Evolutionary conservation across 2,888 invertebrate genomes (phyloP), one percentile per base, ranked within the genome.

Genomic region (Cordilura impudica): DNA sequence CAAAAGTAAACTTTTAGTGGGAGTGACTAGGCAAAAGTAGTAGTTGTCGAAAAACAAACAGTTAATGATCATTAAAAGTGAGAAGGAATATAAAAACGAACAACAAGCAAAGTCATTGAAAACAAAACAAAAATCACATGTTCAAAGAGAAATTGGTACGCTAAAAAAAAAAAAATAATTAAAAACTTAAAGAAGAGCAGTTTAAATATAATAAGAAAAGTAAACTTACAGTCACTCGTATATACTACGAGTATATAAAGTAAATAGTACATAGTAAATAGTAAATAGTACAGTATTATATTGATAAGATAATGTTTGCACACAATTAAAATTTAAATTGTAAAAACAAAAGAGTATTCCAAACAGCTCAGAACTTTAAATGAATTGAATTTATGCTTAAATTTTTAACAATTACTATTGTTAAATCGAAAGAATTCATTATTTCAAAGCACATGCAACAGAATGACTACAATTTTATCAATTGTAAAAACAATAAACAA

Each of bases 91-190:
- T 6, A 47, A 19, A 45, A 12, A 45, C 26, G 26, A 19, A 65
- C n/a, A 70, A 60, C 29, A 14, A 18, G 51, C 60, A 51, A 53
- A 43, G 51, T 70, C 51, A 60, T 69, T 69, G 1, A 45, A 63
- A 47, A 29, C 18, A 8, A 45, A 54, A 54, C 43, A 12, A 18
- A 51, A 53, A 67, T 65, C 49, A 67, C 43, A 29, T 43, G 19
- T 43, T 51, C 8, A 31, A 31, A 35, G 12, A n/a, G 14, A 14
- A 43, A 43, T 60, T 43, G 21, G 14, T 43, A 43, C 14, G 26
- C 43, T 35, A 10, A 35, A 43, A 43, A 53, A n/a, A n/a, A n/a
- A n/a, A n/a, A n/a, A n/a, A n/a, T n/a, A n/a, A n/a, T n/a, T n/a
- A n/a, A 53, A 56, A 16, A 54, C 31, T 19, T 19, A 35, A 35